A percentile compares a stretch with the other conserved stretches of the same genome.
phyloP scores from a whole-genome alignment of 2,797 vertebrate species.

The Macropus fuliginosus region DNA sequence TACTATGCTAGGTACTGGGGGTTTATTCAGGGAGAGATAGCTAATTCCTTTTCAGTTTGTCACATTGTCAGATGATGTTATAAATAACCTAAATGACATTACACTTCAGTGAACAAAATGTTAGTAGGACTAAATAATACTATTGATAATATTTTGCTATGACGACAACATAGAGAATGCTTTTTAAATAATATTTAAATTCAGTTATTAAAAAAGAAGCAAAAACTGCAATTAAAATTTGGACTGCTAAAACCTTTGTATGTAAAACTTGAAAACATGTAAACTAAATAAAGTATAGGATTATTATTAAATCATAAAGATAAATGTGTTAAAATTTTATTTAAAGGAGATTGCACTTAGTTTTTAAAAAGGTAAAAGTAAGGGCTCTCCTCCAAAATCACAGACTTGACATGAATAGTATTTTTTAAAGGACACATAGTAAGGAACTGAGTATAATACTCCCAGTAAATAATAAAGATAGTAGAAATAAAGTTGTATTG shows the following conservation, averaged over 20 bases:
- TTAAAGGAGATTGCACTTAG: background rate
- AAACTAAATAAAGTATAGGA: background rate
- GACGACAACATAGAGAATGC: background rate
- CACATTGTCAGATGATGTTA: background rate
- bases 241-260: background rate
- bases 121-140: background rate
- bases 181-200: background rate
- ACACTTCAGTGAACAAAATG: background rate
- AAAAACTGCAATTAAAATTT: background rate
- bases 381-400: background rate
- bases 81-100: background rate
- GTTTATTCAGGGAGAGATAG: background rate
- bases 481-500: background rate
- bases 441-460: background rate
- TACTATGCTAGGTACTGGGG: background rate
- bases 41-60: background rate
- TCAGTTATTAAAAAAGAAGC: background rate
- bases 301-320: background rate
- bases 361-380: background rate
- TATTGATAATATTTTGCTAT: background rate
- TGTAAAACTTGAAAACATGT: background rate
- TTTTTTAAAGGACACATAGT: background rate
- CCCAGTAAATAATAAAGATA: background rate
- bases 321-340: background rate
- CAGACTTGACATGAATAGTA: background rate